These are phyloP conservation scores for Rhynchonycteris naso DNA, from an alignment of 2,797 vertebrate genomes.

Conservation along the genomic window DNA sequence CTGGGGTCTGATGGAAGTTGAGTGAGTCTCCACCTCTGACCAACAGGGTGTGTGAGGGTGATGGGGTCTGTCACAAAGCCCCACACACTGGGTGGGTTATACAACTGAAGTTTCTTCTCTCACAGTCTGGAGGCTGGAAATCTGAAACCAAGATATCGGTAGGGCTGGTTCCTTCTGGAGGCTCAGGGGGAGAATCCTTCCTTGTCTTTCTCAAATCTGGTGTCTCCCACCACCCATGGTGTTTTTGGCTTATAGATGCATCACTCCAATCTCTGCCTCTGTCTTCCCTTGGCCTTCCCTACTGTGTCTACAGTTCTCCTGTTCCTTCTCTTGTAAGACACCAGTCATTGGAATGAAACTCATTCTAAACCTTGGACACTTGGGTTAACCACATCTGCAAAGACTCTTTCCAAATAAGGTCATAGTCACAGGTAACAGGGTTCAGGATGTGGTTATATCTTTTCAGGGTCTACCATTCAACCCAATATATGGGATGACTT, in stretches of 20 bases:
- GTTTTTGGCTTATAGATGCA: fast-evolving
- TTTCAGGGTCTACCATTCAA: not conserved
- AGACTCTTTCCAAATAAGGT: too few species aligned
- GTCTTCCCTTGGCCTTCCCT: not conserved
- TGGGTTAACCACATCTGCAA: too few species aligned
- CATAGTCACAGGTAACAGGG: too few species aligned
- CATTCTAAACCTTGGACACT: not conserved
- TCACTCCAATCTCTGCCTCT: not conserved
- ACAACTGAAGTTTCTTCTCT: not conserved
- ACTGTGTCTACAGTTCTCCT: fast-evolving
- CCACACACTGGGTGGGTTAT: not conserved
- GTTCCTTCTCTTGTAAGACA: not conserved
- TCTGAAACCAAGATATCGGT: not conserved
- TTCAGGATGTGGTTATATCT: not conserved
- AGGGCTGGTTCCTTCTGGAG: not conserved
- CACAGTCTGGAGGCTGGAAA: not conserved
- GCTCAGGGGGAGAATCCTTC: not conserved
- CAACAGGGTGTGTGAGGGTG: fast-evolving
- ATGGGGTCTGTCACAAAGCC: too few species aligned
- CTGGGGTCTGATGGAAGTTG: fast-evolving
- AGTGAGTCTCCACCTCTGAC: not conserved
- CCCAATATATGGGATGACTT: not conserved
- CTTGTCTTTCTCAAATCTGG: not conserved
- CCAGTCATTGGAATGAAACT: not conserved
- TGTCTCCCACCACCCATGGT: fast-evolving